A percentile compares a stretch with the other conserved stretches of the same genome.
Conservation (phyloP, 2,113 vertebrate genomes). For the Tichodroma muraria region DNA sequence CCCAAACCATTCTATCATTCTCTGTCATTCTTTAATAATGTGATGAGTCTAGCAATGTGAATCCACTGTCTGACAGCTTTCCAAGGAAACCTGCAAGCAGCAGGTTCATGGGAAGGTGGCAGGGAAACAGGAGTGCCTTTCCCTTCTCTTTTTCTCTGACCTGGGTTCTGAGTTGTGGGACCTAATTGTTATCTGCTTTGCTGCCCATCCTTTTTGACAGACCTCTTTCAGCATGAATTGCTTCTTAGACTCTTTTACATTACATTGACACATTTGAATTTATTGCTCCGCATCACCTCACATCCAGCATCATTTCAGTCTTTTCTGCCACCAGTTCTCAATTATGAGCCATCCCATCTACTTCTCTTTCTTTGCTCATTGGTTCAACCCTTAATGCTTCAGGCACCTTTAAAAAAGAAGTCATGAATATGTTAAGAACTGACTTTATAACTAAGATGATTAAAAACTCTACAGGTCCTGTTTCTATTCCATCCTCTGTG, state of each 20-base stretch:
- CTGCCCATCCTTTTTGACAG: not conserved
- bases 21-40: accelerated
- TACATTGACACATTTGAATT: not conserved
- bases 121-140: not conserved
- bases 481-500: not conserved
- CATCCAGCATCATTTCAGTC: not conserved
- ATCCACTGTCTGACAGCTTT: not conserved
- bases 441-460: not conserved
- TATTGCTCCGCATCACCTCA: not conserved
- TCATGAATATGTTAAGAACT: not conserved
- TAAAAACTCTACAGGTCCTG: not conserved
- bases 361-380: not conserved
- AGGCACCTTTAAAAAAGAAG: not conserved
- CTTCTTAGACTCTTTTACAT: not conserved
- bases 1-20: too few species aligned
- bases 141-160: not conserved
- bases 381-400: not conserved
- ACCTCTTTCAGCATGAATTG: not conserved
- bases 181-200: not conserved
- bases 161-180: not conserved
- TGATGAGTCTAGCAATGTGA: accelerated
- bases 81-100: not conserved
- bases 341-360: not conserved
- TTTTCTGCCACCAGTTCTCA: not conserved
- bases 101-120: not conserved